These are phyloP conservation scores for Numenius phaeopus DNA, from an alignment of 2,797 vertebrate species.

Conservation along the genomic window DNA sequence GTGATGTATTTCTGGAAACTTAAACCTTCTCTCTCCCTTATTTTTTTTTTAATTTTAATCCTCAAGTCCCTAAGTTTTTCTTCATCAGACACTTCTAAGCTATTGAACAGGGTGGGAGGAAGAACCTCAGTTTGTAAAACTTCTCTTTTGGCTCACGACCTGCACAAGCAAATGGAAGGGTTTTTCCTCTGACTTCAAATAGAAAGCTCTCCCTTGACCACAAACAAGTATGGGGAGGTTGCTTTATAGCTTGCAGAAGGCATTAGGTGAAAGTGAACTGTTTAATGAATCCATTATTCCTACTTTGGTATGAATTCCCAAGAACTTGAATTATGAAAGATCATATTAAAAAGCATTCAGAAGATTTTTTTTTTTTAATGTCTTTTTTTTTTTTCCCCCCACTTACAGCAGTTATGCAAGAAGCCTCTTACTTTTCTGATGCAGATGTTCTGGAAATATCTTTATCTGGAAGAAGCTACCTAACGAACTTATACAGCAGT, in stretches of 20 bases:
- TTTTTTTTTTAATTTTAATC: background rate
- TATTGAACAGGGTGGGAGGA: background rate
- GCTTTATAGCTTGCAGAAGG: conserved; percentile 4
- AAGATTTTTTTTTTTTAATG: background rate
- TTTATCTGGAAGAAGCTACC: background rate
- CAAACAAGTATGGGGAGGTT: conserved; percentile 21
- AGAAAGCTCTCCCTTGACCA: background rate
- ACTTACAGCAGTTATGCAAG: conserved; percentile 6
- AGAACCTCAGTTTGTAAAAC: background rate
- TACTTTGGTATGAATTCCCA: conserved; percentile 15
- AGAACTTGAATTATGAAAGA: conserved; percentile 21
- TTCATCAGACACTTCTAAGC: background rate
- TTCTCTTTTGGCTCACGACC: background rate
- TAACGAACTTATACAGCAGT: background rate
- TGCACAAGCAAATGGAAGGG: background rate
- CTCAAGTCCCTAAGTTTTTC: background rate
- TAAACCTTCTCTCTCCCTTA: background rate
- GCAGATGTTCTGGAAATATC: conserved; percentile 9
- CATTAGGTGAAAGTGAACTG: conserved; percentile 42
- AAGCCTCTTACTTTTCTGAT: background rate
- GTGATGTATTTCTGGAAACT: background rate
- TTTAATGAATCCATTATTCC: background rate
- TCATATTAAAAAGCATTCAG: conserved; percentile 43
- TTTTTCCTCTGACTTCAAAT: conserved; percentile 11
- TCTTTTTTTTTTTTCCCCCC: too few species aligned